Base-by-base conservation (phyloP, 2,797 vertebrate species). In the Pseudocheirus occidentalis region DNA sequence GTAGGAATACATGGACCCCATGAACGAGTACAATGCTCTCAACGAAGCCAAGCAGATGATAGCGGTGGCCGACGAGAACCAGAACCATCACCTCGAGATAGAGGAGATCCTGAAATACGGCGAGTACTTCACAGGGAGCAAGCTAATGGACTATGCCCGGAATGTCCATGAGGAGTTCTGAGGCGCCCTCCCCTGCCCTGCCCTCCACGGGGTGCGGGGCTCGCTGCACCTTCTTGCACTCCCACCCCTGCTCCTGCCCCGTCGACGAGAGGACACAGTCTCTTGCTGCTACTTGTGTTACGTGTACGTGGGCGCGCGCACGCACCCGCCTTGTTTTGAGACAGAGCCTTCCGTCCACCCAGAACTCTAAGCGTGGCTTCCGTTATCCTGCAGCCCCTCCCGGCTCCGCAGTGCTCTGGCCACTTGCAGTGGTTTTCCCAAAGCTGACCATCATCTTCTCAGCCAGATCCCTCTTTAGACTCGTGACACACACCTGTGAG, bases 21-120 rank as follows among this genome's bases (percentile, higher is more conserved):
- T 99, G 99, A 99, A 99, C 0, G 99, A 99, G 96, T 99, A 99
- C 98, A 99, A 99, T 1, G 99, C 99, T 46, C 97, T 99, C 97
- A 99, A 99, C 0, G 99, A 99, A 98, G 99, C 99, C 31, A 99
- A 99, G 98, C 99, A 99, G 98, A 99, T 99, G 99, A 99, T 99
- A 0, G 99, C 99, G 0, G 99, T 99, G 16, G 99, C 99, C 0
- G 99, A 99, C 0, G 99, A 99, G 98, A 99, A 99, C 97, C 99
- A 99, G 98, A 99, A 99, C 97, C 99, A 99, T 21, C 99, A 98
- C 92, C 95, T 99, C 98, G 99, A 99, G 98, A 98, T 99, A 91
- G 99, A 99, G n/a, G 99, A 99, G 98, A 99, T 99, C 73, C 99
- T 99, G 92, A 99, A 99, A 94, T 99, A 99, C 96, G 99, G 99